These are phyloP conservation scores for Cephus spinipes DNA, from an alignment of 2,888 invertebrate species.

Conservation along the genomic window DNA sequence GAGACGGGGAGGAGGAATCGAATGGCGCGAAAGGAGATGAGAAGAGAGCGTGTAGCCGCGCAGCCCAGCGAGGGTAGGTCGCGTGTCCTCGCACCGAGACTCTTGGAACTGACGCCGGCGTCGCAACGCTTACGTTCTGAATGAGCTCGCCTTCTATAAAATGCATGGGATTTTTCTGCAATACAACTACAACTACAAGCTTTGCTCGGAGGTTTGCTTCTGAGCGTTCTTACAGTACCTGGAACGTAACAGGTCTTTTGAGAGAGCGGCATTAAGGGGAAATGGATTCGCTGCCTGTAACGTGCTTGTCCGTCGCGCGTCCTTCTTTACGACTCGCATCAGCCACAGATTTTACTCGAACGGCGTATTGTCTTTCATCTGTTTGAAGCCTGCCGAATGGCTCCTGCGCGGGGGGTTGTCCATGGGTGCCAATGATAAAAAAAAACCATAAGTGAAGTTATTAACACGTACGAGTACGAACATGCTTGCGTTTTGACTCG, in stretches of 20 bases:
- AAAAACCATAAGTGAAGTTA: background rate
- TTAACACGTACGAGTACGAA: background rate
- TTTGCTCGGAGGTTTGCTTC: slow-evolving; percentile 49
- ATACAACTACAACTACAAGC: slow-evolving; percentile 42
- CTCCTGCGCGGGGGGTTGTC: background rate
- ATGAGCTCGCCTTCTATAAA: slow-evolving; percentile 61
- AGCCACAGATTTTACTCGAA: background rate
- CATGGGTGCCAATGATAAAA: background rate
- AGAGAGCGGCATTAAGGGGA: slow-evolving; percentile 34
- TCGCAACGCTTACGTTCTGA: slow-evolving; percentile 34
- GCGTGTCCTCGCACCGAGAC: slow-evolving; percentile 22
- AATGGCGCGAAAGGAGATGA: slow-evolving; percentile 16
- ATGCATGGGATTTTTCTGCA: slow-evolving; percentile 63
- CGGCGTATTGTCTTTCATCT: background rate
- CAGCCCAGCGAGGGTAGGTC: slow-evolving; percentile 47
- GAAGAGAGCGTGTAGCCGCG: slow-evolving; percentile 71
- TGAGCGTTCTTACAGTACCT: slow-evolving; percentile 53
- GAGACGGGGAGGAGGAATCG: background rate
- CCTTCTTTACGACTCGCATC: background rate
- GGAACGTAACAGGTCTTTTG: slow-evolving; percentile 59
- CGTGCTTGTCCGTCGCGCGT: background rate
- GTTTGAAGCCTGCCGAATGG: background rate
- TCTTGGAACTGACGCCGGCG: slow-evolving; percentile 27
- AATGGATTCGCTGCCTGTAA: slow-evolving; percentile 19
- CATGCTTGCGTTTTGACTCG: background rate